A percentile compares a stretch with the other conserved stretches of the same genome.
These are phyloP conservation scores for Phymorhynchus buccinoides DNA, from an alignment of 1,140 invertebrate genomes.

Conservation along the genomic window DNA sequence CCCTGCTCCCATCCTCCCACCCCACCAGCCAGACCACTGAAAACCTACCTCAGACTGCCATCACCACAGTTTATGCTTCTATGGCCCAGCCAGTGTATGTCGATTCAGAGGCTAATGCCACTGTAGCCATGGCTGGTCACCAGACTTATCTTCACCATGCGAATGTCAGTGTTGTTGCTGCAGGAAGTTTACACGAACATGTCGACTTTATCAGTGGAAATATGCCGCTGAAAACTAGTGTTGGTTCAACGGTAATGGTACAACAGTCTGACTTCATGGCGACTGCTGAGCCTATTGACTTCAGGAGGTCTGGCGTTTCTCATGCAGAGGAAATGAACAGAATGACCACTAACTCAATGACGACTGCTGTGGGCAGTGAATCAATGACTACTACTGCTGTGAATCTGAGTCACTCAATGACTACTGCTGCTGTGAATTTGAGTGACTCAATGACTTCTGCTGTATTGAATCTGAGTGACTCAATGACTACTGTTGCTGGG, in stretches of 20 bases:
- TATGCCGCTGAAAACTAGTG: not conserved
- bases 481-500: not conserved
- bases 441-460: no score
- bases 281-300: not conserved
- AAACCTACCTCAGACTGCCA: not conserved
- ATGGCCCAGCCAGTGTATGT: not conserved
- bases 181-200: not conserved
- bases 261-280: not conserved
- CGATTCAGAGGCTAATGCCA: not conserved
- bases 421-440: no score
- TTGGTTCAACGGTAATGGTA: not conserved
- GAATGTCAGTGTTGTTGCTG: not conserved
- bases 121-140: not conserved
- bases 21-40: not conserved
- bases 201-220: not conserved
- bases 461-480: no score
- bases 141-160: not conserved
- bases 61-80: not conserved
- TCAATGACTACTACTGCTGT: no score
- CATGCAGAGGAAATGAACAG: not conserved
- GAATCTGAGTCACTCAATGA: no score
- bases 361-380: no score
- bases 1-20: not conserved
- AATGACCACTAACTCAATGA: no score
- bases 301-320: not conserved